These are phyloP conservation scores for Laticauda laticaudata DNA, from an alignment of 2,113 vertebrate species.

Conservation along the genomic window DNA sequence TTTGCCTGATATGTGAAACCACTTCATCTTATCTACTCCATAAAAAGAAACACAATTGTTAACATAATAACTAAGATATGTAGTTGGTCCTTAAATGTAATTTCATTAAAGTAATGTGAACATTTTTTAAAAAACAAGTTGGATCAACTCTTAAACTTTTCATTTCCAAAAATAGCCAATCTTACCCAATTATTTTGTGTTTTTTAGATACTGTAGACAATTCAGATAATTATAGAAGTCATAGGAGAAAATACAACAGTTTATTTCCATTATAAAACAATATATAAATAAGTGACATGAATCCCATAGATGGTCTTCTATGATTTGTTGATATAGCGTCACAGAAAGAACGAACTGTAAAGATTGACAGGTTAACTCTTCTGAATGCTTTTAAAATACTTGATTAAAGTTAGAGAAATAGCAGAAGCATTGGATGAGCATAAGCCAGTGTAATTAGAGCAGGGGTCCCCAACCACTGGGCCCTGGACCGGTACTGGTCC, in stretches of 20 bases:
- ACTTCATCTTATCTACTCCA: neutral
- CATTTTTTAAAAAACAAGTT: neutral
- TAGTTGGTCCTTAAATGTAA: slow-evolving; percentile 13
- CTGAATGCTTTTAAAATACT: slow-evolving; percentile 11
- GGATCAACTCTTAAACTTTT: neutral
- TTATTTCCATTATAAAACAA: neutral
- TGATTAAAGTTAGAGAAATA: neutral
- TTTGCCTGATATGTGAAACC: neutral
- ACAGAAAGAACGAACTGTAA: slow-evolving; percentile 45
- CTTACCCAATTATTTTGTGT: neutral
- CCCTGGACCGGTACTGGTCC: too few species aligned
- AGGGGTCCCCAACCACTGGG: too few species aligned
- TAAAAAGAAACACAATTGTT: neutral
- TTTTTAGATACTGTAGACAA: neutral
- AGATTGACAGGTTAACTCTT: slow-evolving; percentile 47
- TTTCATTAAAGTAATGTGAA: slow-evolving; percentile 24
- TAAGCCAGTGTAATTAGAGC: too few species aligned
- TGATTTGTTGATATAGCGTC: slow-evolving; percentile 50
- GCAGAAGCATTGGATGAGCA: neutral
- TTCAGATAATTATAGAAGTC: neutral
- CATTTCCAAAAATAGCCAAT: neutral
- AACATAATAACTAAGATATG: neutral
- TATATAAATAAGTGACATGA: neutral
- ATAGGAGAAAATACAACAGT: neutral
- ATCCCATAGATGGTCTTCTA: slow-evolving; percentile 37